Base-by-base conservation (phyloP, 2,113 vertebrate genomes). In the Tiliqua scincoides region DNA sequence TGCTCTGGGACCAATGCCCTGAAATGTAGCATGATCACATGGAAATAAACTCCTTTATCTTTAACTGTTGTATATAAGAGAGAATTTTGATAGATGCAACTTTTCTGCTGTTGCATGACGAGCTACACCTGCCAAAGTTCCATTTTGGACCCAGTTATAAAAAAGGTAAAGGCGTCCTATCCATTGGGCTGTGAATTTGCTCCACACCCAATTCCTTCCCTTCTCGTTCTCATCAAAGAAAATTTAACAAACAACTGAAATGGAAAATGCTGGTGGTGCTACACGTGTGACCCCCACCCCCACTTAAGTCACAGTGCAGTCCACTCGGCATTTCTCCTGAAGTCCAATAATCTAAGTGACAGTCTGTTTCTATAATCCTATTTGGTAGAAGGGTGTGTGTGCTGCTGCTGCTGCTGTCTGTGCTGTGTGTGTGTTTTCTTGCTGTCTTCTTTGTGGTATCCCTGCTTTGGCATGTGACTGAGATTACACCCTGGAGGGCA, bases 401-500 rank as follows among this genome's bases (percentile, higher is more conserved):
- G n/a, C n/a, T n/a, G n/a, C n/a, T n/a, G n/a, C n/a, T n/a, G n/a
- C n/a, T n/a, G n/a, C 12, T 63, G 27, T 52, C 17, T 68, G 40
- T 52, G 59, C 23, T 63, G 23, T 79, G 30, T 52, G 21, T 35
- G 43, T n/a, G 73, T 61, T 84, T 88, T 84, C 81, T 54, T 84
- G 81, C 82, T 54, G 87, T 63, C 81, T 84, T 32, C 35, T 80
- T 10, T 37, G 68, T 65, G 76, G 77, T 59, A 71, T 63, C 79
- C 43, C 73, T 82, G 67, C 54, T 25, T 59, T n/a, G 80, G 76
- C 87, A 79, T 88, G 87, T 88, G 87, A 88, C 52, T 32, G 59
- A 27, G 82, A 84, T 84, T 84, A 88, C 20, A n/a, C 43, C 75
- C 48, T 11, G 57, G 25, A 75, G 20, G 21, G n/a, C 71, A n/a